These are phyloP conservation scores for Thecophora atra DNA, from an alignment of 2,888 invertebrate genomes.

Conservation along the genomic window DNA sequence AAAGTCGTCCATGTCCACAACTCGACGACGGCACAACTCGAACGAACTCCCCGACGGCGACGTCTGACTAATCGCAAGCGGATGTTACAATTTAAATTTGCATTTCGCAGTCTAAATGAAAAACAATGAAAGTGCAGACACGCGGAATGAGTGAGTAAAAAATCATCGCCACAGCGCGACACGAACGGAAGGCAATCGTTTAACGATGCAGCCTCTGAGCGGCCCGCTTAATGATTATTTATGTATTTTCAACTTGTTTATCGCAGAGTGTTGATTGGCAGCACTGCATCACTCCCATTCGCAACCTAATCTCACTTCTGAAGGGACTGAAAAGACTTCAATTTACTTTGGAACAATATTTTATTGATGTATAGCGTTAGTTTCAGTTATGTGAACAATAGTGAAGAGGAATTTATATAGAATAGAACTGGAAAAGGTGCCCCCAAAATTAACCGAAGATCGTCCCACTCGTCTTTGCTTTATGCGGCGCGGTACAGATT, in stretches of 20 bases:
- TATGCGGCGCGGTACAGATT: slow-evolving; percentile 43
- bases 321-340: too few relatives aligned
- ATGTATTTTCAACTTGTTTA: neutral
- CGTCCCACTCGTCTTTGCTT: neutral
- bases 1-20: neutral
- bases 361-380: too few relatives aligned
- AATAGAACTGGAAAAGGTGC: too few relatives aligned
- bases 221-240: neutral
- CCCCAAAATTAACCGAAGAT: neutral
- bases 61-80: slow-evolving; percentile 49
- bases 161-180: neutral
- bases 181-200: neutral
- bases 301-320: too few relatives aligned
- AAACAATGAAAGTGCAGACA: slow-evolving; percentile 13
- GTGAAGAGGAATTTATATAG: too few relatives aligned
- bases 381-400: too few relatives aligned
- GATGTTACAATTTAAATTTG: slow-evolving; percentile 57
- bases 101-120: slow-evolving; percentile 49
- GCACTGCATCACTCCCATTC: too few relatives aligned
- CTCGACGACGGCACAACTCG: neutral
- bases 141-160: slow-evolving; percentile 9
- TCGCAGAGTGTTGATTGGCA: too few relatives aligned
- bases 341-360: too few relatives aligned
- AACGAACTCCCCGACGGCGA: slow-evolving; percentile 5
- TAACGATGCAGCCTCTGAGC: neutral